Evolutionary conservation across 2,888 invertebrate genomes (phyloP).

Genomic region (Eristalinus aeneus): DNA sequence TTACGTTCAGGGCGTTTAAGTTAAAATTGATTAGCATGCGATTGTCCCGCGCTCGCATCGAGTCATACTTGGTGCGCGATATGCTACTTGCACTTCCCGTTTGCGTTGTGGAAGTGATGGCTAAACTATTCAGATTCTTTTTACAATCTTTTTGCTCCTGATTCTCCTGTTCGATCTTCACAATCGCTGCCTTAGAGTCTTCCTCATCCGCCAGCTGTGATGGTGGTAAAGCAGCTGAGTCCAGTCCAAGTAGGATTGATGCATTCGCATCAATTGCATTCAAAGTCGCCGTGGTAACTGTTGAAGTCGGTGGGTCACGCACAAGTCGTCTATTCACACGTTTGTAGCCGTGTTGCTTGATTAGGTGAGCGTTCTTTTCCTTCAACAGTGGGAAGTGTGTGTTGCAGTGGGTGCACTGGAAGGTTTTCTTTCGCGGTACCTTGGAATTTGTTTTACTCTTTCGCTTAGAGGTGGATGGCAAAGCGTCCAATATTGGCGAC

Average conservation of each 20-base stretch:
- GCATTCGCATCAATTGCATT: slow-evolving; percentile 56
- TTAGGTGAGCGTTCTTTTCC: slow-evolving; percentile 79
- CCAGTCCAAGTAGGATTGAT: slow-evolving; percentile 60
- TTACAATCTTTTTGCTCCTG: slow-evolving; percentile 54
- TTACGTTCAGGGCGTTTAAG: slow-evolving; percentile 78
- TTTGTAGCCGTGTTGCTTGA: slow-evolving; percentile 78
- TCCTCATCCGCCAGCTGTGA: slow-evolving; percentile 71
- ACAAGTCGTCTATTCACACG: slow-evolving; percentile 78
- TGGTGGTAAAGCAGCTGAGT: slow-evolving; percentile 40
- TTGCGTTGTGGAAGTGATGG: slow-evolving; percentile 28
- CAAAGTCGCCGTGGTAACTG: slow-evolving; percentile 70
- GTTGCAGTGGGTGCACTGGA: slow-evolving; percentile 79
- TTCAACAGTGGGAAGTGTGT: slow-evolving; percentile 78
- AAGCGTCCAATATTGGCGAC: slow-evolving; percentile 70
- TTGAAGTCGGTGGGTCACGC: slow-evolving; percentile 74
- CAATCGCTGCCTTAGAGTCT: slow-evolving; percentile 77
- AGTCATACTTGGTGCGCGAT: slow-evolving; percentile 73
- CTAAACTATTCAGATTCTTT: slow-evolving; percentile 28
- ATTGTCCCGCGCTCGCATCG: slow-evolving; percentile 78
- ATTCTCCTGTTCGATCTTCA: slow-evolving; percentile 77
- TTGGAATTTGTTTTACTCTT: slow-evolving; percentile 35
- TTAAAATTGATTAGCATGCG: slow-evolving; percentile 79
- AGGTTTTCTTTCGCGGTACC: slow-evolving; percentile 76
- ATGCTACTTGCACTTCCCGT: slow-evolving; percentile 27
- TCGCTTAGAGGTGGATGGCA: slow-evolving; percentile 74